Evolutionary conservation across 2,797 vertebrate genomes (phyloP).

Genomic region (Falco rusticolus): DNA sequence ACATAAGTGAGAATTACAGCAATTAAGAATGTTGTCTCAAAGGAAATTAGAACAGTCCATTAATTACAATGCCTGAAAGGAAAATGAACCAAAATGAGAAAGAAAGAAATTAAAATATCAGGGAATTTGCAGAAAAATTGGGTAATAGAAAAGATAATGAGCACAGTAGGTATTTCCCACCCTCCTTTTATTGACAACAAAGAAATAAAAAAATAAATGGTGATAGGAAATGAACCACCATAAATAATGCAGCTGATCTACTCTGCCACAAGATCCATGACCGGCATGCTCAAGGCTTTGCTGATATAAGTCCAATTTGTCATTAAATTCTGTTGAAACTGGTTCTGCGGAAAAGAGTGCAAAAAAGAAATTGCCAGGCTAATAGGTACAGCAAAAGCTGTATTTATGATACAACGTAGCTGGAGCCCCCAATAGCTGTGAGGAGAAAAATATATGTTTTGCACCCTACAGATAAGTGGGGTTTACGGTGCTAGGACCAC

Average conservation of each 20-base stretch:
- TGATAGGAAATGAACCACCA: not conserved
- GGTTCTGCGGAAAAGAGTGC: not conserved
- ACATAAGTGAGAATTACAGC: constrained; percentile 74
- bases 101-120: constrained; percentile 67
- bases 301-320: not conserved
- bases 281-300: not conserved
- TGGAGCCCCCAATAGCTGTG: not conserved
- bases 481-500: not conserved
- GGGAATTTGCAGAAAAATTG: constrained; percentile 39
- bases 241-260: not conserved
- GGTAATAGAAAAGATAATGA: not conserved
- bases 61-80: constrained; percentile 78
- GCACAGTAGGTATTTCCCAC: not conserved
- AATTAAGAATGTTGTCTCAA: constrained; percentile 76
- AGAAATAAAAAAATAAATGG: not conserved
- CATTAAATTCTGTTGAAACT: not conserved
- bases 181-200: not conserved
- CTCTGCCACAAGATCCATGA: not conserved
- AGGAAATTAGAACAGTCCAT: constrained; percentile 77
- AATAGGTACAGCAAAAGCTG: not conserved
- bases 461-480: not conserved
- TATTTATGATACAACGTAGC: not conserved
- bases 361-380: not conserved
- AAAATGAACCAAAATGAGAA: constrained; percentile 57
- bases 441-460: not conserved